Base-by-base conservation (phyloP, 2,888 invertebrate species). In the Nasonovia ribisnigri region DNA sequence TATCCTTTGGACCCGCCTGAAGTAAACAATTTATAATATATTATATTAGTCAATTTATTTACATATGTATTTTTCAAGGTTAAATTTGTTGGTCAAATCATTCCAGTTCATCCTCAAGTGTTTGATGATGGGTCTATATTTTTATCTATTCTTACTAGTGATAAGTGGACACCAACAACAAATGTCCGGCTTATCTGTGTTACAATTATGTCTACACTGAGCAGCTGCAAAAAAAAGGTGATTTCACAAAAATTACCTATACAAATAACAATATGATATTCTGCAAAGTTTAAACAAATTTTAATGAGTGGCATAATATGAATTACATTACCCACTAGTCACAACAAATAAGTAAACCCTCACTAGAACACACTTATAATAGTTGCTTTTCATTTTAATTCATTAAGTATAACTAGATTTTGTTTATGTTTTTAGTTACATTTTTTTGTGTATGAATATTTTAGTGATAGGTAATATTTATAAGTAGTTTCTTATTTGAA, bases 81-180 rank as follows among this genome's bases (percentile, higher is more conserved):
- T 93, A 98, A 97, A 95, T 99, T 99, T 96, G 97, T 98, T 95
- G 99, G 99, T 95, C 97, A 97, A 95, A 98, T 99, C 96, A 99
- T 99, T 96, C 99, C 99, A 94, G 97, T 99, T 89, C 99, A 99
- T 96, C 99, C 99, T 57, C 99, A 99, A 96, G 98, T 99, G 95
- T 99, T 99, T 96, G 98, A 99, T 95, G 99, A 99, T 96, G 99
- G 99, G 86, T 99, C 99, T 96, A 99, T 99, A 96, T 99, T 99
- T 96, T 97, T 99, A 95, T 99, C 99, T 94, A 99, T 99, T 95
- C 97, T 99, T 95, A 99, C 99, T 84, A 99, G 99, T 96, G 99
- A 99, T 96, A 6, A 43, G 6, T 99, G 99, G 99, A 99, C 99
- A 94, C 99, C 99, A 92, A 99, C 99, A 94, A 97, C 99, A 94